Percentiles rank a stretch among this genome's conserved stretches.
These are phyloP conservation scores for Aproaerema taeniolella DNA, from an alignment of 2,888 invertebrate species.

Conservation along the genomic window DNA sequence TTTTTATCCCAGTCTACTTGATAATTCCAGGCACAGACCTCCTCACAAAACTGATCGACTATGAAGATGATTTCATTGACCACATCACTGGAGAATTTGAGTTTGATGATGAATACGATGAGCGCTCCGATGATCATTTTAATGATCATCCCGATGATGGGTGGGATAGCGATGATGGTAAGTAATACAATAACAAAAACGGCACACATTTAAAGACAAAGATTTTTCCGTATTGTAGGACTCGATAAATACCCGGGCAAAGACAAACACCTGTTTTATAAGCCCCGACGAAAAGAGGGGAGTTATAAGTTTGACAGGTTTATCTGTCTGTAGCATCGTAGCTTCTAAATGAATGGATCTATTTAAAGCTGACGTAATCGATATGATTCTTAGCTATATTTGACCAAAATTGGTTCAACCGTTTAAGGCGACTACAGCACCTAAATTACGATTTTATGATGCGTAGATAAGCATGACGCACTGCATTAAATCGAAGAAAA, in stretches of 20 bases:
- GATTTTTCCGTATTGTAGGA: background rate
- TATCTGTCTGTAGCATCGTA: too few species aligned
- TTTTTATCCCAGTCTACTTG: background rate
- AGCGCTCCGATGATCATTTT: background rate
- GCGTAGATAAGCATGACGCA: too few species aligned
- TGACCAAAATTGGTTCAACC: too few species aligned
- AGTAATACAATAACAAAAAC: background rate
- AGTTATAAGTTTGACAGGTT: background rate
- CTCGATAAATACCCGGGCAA: background rate
- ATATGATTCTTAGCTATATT: too few species aligned
- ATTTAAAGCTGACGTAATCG: too few species aligned
- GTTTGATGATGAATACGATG: constrained; percentile 4
- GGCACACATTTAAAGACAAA: background rate
- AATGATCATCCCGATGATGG: constrained; percentile 14
- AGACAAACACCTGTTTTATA: too few species aligned
- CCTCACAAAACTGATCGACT: background rate
- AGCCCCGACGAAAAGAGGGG: too few species aligned
- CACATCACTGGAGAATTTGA: constrained; percentile 16
- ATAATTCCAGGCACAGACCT: background rate
- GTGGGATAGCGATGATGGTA: background rate
- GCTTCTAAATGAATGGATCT: too few species aligned
- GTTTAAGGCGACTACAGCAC: too few species aligned
- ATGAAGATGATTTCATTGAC: constrained; percentile 13
- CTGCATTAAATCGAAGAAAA: too few species aligned
- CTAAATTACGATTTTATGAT: too few species aligned